These are phyloP conservation scores for Quadriops clusia DNA, from an alignment of 2,888 invertebrate species.

Conservation along the genomic window DNA sequence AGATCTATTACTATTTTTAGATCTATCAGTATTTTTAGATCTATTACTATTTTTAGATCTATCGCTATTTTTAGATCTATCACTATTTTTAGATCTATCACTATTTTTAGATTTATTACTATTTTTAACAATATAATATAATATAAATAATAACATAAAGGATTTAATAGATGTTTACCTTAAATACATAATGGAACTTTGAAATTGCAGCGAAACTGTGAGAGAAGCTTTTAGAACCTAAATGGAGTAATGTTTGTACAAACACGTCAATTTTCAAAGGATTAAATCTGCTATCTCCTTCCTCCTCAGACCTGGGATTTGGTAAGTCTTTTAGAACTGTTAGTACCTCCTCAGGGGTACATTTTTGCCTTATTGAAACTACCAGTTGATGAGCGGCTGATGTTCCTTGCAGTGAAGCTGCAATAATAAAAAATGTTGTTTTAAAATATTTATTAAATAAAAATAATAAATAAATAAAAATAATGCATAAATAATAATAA, in stretches of 20 bases:
- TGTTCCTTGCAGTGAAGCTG: conserved; percentile 67
- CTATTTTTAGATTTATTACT: no score
- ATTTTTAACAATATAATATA: no score
- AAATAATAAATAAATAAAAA: conserved; percentile 2
- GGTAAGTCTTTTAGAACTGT: conserved; percentile 79
- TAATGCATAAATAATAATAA: not conserved
- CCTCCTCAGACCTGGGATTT: conserved; percentile 64
- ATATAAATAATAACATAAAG: no score
- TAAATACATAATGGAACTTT: conserved; percentile 86
- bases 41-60: no score
- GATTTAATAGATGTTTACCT: conserved; percentile 51
- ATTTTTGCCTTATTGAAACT: conserved; percentile 77
- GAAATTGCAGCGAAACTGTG: conserved; percentile 98
- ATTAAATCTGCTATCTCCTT: conserved; percentile 67
- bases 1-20: no score
- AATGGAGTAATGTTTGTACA: conserved; percentile 84
- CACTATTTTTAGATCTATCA: no score
- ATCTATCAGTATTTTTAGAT: not conserved
- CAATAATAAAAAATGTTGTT: conserved; percentile 20
- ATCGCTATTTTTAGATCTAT: no score
- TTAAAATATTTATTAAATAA: not conserved
- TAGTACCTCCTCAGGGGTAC: conserved; percentile 80
- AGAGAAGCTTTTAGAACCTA: conserved; percentile 94
- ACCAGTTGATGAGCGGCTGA: conserved; percentile 78
- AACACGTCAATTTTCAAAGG: conserved; percentile 94